Conservation (phyloP, 2,888 invertebrate genomes). For the Acronicta psi region DNA sequence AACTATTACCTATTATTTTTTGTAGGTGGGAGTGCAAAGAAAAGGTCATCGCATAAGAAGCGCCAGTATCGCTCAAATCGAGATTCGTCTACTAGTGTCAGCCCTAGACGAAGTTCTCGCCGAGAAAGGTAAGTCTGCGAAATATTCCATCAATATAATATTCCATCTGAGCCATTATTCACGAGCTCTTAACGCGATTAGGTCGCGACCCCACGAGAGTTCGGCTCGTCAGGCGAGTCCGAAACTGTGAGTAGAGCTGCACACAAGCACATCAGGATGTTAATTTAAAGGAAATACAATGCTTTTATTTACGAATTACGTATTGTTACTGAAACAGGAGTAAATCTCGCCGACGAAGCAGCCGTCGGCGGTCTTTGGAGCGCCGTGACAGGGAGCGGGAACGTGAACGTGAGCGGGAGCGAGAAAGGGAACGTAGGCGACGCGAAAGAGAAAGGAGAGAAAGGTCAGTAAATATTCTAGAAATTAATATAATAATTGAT, state of each 20-base stretch:
- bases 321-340: conserved; percentile 64
- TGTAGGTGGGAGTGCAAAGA: conserved; percentile 90
- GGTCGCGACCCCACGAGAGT: conserved; percentile 47
- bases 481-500: no score
- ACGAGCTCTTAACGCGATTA: conserved; percentile 45
- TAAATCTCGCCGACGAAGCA: conserved; percentile 82
- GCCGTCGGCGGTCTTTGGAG: conserved; percentile 82
- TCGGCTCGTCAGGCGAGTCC: conserved; percentile 48
- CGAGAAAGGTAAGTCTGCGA: conserved; percentile 85
- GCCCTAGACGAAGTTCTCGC: conserved; percentile 85
- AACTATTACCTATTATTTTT: conserved; percentile 7
- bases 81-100: conserved; percentile 92
- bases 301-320: conserved; percentile 15
- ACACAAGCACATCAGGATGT: conserved; percentile 3
- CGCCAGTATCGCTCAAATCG: conserved; percentile 96
- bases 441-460: conserved; percentile 81
- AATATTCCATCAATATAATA: not conserved
- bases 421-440: conserved; percentile 71
- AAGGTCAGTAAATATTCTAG: conserved; percentile 63
- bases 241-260: conserved; percentile 44
- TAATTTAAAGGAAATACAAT: not conserved
- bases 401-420: conserved; percentile 76
- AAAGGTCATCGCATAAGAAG: conserved; percentile 95
- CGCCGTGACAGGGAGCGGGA: conserved; percentile 83
- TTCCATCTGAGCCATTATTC: conserved; percentile 32